Base-by-base conservation (phyloP, 2,888 invertebrate genomes). In the Diarsia mendica region DNA sequence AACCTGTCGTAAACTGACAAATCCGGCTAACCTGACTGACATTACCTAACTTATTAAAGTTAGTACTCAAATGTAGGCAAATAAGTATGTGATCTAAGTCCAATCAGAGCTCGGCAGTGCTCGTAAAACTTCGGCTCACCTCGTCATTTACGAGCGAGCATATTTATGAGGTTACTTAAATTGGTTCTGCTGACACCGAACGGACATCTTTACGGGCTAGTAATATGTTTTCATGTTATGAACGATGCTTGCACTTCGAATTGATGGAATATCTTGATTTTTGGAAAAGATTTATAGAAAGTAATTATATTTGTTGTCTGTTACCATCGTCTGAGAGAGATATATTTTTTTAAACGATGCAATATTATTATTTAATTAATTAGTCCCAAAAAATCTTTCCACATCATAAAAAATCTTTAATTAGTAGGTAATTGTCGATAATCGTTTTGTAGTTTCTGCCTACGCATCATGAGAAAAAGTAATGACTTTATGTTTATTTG, bases 111-210 rank as follows among this genome's bases (percentile, higher is more conserved):
- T 72, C 68, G 60, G 75, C 58, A 76, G 61, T 51, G 66, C 76
- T 90, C 91, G 90, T 92, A 91, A 81, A 93, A 93, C 83, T 89
- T 87, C 85, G 85, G 83, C 82, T 84, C 83, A 87, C 89, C 82
- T 83, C 72, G 71, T 79, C 86, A 83, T 92, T 92, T 91, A 93
- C 90, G 92, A 90, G 83, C 89, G 70, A 68, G 83, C 85, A 86
- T 87, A 92, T 93, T 93, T 93, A 93, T 87, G 91, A 89, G 82
- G 84, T 79, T 77, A 78, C 87, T 89, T 88, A 90, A 91, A 89
- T 91, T 92, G 90, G 77, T 82, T 87, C 84, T 80, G 87, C 87
- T 87, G 88, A 87, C 86, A 87, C 85, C 85, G 88, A 85, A 89
- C 79, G 86, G 85, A 79, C 70, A 75, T 77, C 68, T 77, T 85